phyloP scores from a whole-genome alignment of 2,888 invertebrate species.

The Lasioglossum oenotherae region DNA sequence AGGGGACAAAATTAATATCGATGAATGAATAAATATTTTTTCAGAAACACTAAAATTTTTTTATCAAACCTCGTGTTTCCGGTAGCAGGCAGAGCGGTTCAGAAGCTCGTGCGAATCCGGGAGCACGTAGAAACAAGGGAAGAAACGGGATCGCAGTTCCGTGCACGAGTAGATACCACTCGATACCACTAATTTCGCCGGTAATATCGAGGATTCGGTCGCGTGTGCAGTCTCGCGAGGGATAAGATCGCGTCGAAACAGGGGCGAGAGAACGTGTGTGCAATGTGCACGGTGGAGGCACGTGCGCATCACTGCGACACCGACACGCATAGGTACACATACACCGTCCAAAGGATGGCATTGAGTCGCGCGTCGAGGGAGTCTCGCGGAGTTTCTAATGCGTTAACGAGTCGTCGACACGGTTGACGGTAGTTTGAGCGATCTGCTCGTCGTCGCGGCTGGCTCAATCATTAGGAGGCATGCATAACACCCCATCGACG shows the following conservation, averaged over 20 bases:
- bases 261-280: neutral
- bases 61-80: neutral
- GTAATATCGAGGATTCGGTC: conserved; percentile 54
- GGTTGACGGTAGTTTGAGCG: conserved; percentile 47
- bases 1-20: too few species aligned
- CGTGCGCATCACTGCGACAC: neutral
- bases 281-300: neutral
- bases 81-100: neutral
- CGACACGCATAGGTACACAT: neutral
- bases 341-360: conserved; percentile 1
- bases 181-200: conserved; percentile 59
- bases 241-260: conserved; percentile 3
- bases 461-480: conserved; percentile 70
- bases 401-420: conserved; percentile 34
- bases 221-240: conserved; percentile 14
- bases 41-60: too few species aligned
- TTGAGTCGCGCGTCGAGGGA: neutral
- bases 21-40: too few species aligned
- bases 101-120: neutral
- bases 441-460: conserved; percentile 37
- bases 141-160: neutral
- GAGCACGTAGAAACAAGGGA: neutral
- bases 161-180: conserved; percentile 37
- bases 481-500: conserved; percentile 39
- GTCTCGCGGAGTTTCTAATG: conserved; percentile 58